These are phyloP conservation scores for Hydropotes inermis DNA, from an alignment of 2,113 vertebrate genomes.

Conservation along the genomic window DNA sequence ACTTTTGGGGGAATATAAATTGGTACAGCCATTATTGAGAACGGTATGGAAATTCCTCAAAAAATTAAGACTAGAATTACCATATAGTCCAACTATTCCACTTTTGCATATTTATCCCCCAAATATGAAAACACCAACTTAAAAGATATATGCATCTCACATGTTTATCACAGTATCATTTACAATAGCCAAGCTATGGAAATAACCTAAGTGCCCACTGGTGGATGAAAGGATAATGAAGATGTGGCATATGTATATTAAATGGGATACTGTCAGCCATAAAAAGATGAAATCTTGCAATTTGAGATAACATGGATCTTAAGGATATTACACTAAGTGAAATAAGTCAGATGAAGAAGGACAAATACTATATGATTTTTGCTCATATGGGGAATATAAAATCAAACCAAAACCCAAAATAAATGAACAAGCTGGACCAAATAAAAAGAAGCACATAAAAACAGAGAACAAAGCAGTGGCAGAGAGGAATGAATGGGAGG, in stretches of 20 bases:
- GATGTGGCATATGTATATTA: not conserved
- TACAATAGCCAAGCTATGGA: not conserved
- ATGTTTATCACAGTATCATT: not conserved
- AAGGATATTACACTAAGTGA: not conserved
- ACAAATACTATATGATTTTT: not conserved
- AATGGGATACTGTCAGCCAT: not conserved
- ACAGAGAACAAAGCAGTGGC: not conserved
- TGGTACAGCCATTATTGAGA: not conserved
- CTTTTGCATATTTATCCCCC: not conserved
- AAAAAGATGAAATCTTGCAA: not conserved
- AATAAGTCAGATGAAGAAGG: not conserved
- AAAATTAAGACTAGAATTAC: not conserved
- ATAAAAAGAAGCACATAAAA: not conserved
- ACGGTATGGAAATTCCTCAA: not conserved
- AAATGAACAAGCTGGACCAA: not conserved
- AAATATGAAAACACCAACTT: not conserved
- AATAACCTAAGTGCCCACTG: not conserved
- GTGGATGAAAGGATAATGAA: not conserved
- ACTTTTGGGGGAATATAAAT: not conserved
- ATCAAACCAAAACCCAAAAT: not conserved
- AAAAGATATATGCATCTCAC: not conserved
- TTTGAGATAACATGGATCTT: not conserved
- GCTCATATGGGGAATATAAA: not conserved
- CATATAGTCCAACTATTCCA: not conserved
- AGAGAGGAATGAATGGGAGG: not conserved